Evolutionary conservation across 2,797 vertebrate genomes (phyloP), one percentile per base, ranked within the genome.

Genomic region (Leptatherina wallacei): DNA sequence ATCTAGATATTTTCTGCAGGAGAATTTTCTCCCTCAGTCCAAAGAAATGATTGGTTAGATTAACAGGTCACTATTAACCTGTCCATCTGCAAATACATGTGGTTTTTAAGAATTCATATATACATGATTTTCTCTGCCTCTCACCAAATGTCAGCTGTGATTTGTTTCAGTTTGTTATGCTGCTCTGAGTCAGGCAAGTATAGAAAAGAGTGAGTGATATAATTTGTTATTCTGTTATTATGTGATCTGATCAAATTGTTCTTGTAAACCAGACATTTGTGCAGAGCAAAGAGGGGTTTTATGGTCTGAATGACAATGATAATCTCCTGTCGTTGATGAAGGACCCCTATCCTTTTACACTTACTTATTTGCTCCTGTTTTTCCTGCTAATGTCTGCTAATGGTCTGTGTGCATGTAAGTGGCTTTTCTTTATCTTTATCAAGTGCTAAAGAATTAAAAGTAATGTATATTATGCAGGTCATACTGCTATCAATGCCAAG

Each of bases 251-350:
- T 4, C 27, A 12, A 14, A 27, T 63, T 33, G 10, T 32, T 71
- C 33, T 72, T 16, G 30, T 57, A 20, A 36, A 56, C 49, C 42
- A 49, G 44, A 36, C 63, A 14, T 57, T 33, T 71, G 38, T 30
- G 57, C 54, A 62, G 40, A 42, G 4, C 40, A 8, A 11, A 63
- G 38, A 24, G 44, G 44, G 40, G 30, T 63, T 59, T 56, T 58
- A 36, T 52, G n/a, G 60, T 35, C n/a, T 52, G 14, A 60, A 27
- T 52, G 55, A 44, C 69, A 42, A 38, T 57, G 14, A 70, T 36
- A n/a, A 29, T 42, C n/a, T 27, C 52, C 8, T n/a, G 40, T 81
- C 62, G 69, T 59, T 60, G 61, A 66, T 32, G 58, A 54, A 10
- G 2, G 47, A 32, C 38, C 49, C 44, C 20, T 54, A 9, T 16